phyloP scores from a whole-genome alignment of 2,113 vertebrate genomes.

The Spermophilus dauricus region DNA sequence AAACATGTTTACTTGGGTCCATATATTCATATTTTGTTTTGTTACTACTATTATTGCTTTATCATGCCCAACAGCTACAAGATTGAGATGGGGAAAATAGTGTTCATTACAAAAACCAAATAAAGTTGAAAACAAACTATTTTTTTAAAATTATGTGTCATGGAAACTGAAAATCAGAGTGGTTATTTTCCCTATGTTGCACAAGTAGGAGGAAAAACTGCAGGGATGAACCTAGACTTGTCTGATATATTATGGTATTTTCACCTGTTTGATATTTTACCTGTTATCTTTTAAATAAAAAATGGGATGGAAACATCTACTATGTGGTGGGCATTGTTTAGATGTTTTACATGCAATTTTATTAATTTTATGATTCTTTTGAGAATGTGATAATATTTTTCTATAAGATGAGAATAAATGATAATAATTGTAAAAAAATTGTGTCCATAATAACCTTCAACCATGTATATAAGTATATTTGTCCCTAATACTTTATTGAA shows the following conservation, averaged over 20 bases:
- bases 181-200: neutral
- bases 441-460: neutral
- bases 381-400: neutral
- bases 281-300: neutral
- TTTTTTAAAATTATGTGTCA: slow-evolving; percentile 32
- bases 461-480: neutral
- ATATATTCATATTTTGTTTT: slow-evolving; percentile 39
- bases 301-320: neutral
- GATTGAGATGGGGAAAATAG: neutral
- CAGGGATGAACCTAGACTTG: neutral
- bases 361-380: neutral
- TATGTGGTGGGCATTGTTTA: neutral
- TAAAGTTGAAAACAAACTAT: neutral
- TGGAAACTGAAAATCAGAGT: neutral
- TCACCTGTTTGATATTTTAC: neutral
- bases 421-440: neutral
- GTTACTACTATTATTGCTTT: neutral
- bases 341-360: neutral
- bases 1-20: slow-evolving; percentile 63
- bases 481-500: neutral
- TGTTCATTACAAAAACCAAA: neutral
- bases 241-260: neutral
- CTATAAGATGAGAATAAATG: neutral
- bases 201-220: neutral
- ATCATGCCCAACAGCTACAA: neutral